Evolutionary conservation across 2,888 invertebrate genomes (phyloP), one percentile per base, ranked within the genome.

Genomic region (Brenthis ino): DNA sequence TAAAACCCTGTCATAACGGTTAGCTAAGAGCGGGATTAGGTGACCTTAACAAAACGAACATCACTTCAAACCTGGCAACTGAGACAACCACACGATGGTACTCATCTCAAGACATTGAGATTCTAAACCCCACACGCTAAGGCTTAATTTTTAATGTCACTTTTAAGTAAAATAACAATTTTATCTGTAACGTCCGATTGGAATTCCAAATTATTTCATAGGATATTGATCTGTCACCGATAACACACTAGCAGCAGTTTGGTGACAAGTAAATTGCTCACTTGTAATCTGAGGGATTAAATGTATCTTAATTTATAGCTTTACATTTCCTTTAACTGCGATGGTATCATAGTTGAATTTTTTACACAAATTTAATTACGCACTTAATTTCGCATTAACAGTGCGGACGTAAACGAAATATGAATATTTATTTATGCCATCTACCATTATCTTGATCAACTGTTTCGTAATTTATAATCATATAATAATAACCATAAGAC

Each of bases 191-290:
- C 82, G 80, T 84, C 85, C 85, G 85, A 88, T 87, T 88, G 86
- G 83, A 89, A 92, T 91, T 89, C 86, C 85, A 82, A 79, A 82
- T 85, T 83, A 86, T 86, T 85, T 82, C 81, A 85, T 82, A 87
- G 85, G 88, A 90, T 88, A 87, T 82, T 85, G 92, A 92, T 92
- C 90, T 89, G 88, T 90, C 89, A 86, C 88, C 87, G 92, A 92
- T 92, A 92, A 90, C 81, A 79, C 84, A 82, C 84, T 82, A 83
- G 84, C 83, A 82, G 78, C 86, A 81, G 82, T 86, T 70, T 87
- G 90, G 90, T 92, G 91, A 91, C 90, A 91, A 87, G 85, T 87
- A 81, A 88, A 84, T 86, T 83, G 86, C 85, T 84, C 82, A 84
- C 84, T 85, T 85, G 85, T 90, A 90, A 90, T 87, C 85, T 82